These are phyloP conservation scores for Maniola hyperantus DNA, from an alignment of 2,888 invertebrate genomes.

Conservation along the genomic window DNA sequence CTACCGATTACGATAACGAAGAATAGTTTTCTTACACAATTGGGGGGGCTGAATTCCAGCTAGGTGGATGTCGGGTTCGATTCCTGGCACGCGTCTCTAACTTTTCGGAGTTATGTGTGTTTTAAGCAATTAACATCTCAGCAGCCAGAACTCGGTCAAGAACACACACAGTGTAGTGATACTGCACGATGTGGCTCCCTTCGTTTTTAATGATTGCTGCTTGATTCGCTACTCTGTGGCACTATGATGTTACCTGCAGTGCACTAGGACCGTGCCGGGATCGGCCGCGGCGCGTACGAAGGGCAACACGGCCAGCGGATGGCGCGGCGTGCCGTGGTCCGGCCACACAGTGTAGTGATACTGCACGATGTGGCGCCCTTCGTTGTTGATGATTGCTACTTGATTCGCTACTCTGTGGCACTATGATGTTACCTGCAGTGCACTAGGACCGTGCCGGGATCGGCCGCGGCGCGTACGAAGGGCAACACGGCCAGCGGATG, in stretches of 20 bases:
- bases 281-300: conserved; percentile 95
- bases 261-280: conserved; percentile 96
- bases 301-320: conserved; percentile 95
- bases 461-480: conserved; percentile 94
- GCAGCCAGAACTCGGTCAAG: too few species aligned
- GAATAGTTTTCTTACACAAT: too few species aligned
- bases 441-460: conserved; percentile 95
- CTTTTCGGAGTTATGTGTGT: too few species aligned
- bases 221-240: conserved; percentile 44
- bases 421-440: conserved; percentile 92
- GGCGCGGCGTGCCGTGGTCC: conserved; percentile 97
- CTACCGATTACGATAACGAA: too few species aligned
- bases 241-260: conserved; percentile 90
- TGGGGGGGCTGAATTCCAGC: too few species aligned
- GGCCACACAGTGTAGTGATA: conserved; percentile 99
- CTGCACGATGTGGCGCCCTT: conserved; percentile 86
- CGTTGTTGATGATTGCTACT: conserved; percentile 36
- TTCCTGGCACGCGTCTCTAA: too few species aligned
- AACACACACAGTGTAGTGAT: conserved; percentile 93
- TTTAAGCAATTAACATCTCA: too few species aligned
- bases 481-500: conserved; percentile 96
- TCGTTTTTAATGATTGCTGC: conserved; percentile 35
- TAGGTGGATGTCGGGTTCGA: too few species aligned
- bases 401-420: conserved; percentile 44
- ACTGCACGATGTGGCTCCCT: conserved; percentile 88